Evolutionary conservation across 2,797 vertebrate species (phyloP).

Genomic region (Leptodactylus fallax): DNA sequence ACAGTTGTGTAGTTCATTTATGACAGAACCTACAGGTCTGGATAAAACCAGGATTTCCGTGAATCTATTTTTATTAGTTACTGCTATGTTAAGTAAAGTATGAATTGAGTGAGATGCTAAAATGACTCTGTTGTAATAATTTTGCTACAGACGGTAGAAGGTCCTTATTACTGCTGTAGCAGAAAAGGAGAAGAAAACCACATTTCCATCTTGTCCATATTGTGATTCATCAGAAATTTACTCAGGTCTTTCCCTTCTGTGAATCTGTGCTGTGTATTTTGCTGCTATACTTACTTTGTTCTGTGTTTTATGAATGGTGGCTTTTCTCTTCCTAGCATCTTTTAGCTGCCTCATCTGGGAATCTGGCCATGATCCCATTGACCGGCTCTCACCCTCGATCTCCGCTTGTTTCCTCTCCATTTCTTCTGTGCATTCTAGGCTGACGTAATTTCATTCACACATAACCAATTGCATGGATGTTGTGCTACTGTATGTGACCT

Average conservation of each 20-base stretch:
- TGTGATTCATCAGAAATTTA: conserved; percentile 26
- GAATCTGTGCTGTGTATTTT: conserved; percentile 34
- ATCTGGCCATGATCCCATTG: conserved; percentile 60
- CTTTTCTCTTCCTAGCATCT: conserved; percentile 59
- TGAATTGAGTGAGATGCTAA: background rate
- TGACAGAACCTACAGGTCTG: too few relatives aligned
- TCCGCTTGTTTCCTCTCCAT: conserved; percentile 52
- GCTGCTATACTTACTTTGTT: conserved; percentile 55
- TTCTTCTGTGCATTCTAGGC: conserved; percentile 49
- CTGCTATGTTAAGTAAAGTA: too few relatives aligned
- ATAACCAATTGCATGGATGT: conserved; percentile 52
- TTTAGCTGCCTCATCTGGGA: conserved; percentile 62
- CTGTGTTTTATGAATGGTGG: conserved; percentile 57
- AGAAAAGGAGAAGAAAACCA: background rate
- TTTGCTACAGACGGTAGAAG: background rate
- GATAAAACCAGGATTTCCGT: too few relatives aligned
- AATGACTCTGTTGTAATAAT: background rate
- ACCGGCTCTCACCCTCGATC: conserved; percentile 58
- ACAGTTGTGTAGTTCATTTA: too few relatives aligned
- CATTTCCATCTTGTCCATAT: background rate
- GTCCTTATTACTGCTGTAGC: background rate
- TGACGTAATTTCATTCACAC: conserved; percentile 55
- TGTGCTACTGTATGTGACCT: conserved; percentile 61
- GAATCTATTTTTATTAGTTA: too few relatives aligned
- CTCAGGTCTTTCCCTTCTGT: conserved; percentile 28